Conservation (phyloP, 2,797 vertebrate genomes). For the Euthynnus affinis region DNA sequence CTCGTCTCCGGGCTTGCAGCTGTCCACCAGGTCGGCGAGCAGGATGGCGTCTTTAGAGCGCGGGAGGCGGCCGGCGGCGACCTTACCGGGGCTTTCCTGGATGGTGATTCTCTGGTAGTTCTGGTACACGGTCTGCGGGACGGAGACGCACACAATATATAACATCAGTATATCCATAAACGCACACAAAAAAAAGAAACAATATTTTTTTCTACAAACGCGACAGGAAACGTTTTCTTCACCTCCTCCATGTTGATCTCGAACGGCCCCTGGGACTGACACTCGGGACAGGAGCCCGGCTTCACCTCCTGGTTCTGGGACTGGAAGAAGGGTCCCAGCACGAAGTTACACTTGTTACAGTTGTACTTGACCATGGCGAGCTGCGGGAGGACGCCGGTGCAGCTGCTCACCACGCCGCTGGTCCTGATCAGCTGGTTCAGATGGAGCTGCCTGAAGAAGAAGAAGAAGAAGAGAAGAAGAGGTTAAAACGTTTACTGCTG, state of each 20-base stretch:
- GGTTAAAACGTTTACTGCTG: no score
- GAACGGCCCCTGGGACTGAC: slow-evolving; percentile 95
- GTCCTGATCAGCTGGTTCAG: slow-evolving; percentile 98
- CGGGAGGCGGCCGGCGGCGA: slow-evolving; percentile 95
- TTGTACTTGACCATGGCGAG: slow-evolving; percentile 98
- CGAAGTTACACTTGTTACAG: slow-evolving; percentile 96
- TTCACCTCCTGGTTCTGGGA: slow-evolving; percentile 99
- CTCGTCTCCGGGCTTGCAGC: slow-evolving; percentile 97
- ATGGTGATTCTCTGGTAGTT: slow-evolving; percentile 99
- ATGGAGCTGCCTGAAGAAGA: slow-evolving; percentile 97
- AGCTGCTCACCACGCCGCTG: slow-evolving; percentile 96
- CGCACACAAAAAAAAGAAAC: no score
- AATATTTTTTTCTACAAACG: no score
- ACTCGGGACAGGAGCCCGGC: slow-evolving; percentile 98
- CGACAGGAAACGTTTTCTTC: no score
- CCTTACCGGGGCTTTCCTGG: slow-evolving; percentile 97
- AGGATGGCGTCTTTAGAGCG: slow-evolving; percentile 98
- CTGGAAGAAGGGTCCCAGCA: slow-evolving; percentile 97
- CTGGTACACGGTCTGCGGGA: slow-evolving; percentile 94
- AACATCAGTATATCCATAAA: no score
- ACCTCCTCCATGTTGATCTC: slow-evolving; percentile 99
- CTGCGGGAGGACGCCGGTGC: slow-evolving; percentile 96
- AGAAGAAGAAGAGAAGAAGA: no score
- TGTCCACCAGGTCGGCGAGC: slow-evolving; percentile 95
- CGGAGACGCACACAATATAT: no score